Conservation (phyloP, 2,888 invertebrate species). For the Acleris cristana region DNA sequence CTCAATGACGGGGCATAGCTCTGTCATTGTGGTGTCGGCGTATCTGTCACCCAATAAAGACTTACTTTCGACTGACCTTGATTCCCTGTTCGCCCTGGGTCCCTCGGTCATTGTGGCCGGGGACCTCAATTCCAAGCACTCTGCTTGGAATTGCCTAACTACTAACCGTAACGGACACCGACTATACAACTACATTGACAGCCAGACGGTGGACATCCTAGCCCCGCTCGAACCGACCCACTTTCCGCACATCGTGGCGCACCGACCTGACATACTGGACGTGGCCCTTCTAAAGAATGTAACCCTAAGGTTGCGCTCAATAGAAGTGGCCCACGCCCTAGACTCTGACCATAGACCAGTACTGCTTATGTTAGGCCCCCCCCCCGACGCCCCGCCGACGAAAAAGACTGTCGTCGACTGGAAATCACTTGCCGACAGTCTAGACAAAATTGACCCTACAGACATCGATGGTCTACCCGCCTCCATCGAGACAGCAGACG, state of each 20-base stretch:
- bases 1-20: too few species aligned
- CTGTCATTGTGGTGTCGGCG: too few species aligned
- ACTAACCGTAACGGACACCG: neutral
- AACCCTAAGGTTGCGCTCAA: neutral
- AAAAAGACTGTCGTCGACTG: too few species aligned
- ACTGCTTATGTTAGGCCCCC: neutral
- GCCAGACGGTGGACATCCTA: neutral
- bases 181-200: neutral
- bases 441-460: too few species aligned
- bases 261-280: slow-evolving; percentile 1
- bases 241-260: too few species aligned
- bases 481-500: too few species aligned
- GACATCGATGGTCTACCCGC: too few species aligned
- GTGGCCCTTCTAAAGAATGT: slow-evolving; percentile 6
- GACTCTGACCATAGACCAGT: slow-evolving; percentile 13
- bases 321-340: neutral
- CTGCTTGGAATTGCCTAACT: slow-evolving; percentile 52
- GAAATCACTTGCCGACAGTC: too few species aligned
- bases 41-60: too few species aligned
- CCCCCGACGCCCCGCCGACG: too few species aligned
- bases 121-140: slow-evolving; percentile 76
- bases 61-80: too few species aligned
- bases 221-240: neutral
- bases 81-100: too few species aligned
- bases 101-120: slow-evolving; percentile 48